These are phyloP conservation scores for Archocentrus centrarchus DNA, from an alignment of 2,113 vertebrate genomes.

Conservation along the genomic window DNA sequence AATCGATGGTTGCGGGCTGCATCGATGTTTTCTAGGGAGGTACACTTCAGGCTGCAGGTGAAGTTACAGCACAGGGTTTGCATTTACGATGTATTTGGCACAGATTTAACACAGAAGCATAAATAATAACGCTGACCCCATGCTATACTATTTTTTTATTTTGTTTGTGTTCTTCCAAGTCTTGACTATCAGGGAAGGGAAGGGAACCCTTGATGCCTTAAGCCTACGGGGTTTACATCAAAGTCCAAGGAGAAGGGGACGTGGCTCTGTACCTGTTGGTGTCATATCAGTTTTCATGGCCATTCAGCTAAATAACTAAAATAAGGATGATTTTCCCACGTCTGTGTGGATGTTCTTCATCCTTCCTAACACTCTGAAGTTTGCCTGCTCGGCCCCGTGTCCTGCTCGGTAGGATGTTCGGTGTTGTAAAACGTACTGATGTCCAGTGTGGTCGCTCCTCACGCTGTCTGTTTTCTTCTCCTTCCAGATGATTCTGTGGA, in stretches of 20 bases:
- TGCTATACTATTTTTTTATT: fast-evolving
- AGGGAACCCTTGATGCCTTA: neutral
- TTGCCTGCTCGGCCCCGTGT: neutral
- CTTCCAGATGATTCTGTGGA: slow-evolving; percentile 61
- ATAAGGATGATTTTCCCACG: neutral
- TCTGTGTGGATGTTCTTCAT: neutral
- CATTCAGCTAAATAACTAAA: no score
- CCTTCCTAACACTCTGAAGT: neutral
- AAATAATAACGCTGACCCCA: neutral
- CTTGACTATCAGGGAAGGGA: neutral
- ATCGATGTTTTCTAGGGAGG: neutral
- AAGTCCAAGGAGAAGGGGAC: neutral
- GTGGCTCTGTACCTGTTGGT: neutral
- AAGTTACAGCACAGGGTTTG: neutral
- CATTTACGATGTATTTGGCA: neutral
- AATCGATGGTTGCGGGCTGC: neutral
- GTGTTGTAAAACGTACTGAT: no score
- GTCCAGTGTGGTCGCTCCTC: neutral
- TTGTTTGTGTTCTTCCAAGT: neutral
- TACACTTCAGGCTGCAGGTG: fast-evolving
- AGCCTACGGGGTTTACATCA: neutral
- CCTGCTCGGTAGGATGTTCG: neutral
- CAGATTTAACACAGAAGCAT: neutral
- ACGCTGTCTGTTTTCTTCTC: neutral
- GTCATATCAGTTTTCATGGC: neutral